These are phyloP conservation scores for Cuniculus paca DNA, from an alignment of 2,797 vertebrate species.

Conservation along the genomic window DNA sequence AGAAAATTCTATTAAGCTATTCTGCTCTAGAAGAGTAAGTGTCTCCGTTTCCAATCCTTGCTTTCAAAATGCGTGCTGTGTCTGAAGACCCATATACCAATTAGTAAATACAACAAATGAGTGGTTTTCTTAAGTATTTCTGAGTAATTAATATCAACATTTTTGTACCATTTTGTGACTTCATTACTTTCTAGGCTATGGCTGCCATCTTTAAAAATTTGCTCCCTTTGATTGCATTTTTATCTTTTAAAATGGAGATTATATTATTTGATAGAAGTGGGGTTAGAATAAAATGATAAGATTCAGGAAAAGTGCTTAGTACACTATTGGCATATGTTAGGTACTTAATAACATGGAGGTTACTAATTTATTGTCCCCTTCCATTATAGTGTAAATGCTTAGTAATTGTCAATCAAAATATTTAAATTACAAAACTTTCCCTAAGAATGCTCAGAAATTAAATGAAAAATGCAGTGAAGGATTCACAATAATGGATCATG, in stretches of 20 bases:
- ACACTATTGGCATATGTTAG: neutral
- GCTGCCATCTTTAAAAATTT: neutral
- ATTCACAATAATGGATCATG: neutral
- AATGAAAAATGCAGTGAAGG: neutral
- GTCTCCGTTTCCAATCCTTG: neutral
- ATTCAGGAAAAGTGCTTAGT: neutral
- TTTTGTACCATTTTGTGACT: slow-evolving; percentile 21
- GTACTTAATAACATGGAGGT: neutral
- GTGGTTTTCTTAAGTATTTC: slow-evolving; percentile 32
- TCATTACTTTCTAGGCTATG: slow-evolving; percentile 29
- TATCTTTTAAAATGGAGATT: slow-evolving; percentile 21
- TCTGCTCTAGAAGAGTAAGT: neutral
- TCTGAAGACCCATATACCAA: neutral
- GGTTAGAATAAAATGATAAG: neutral
- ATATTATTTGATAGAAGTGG: slow-evolving; percentile 1
- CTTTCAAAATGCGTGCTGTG: slow-evolving; percentile 37
- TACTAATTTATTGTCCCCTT: neutral
- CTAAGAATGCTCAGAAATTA: slow-evolving; percentile 15
- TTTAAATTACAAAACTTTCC: neutral
- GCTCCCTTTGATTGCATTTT: neutral
- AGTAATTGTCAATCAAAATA: slow-evolving; percentile 55
- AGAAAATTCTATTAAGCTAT: neutral
- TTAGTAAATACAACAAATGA: neutral
- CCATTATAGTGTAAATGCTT: neutral
- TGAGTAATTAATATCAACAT: neutral